Base-by-base conservation (phyloP, 2,888 invertebrate species). In the Xylophagus ater region DNA sequence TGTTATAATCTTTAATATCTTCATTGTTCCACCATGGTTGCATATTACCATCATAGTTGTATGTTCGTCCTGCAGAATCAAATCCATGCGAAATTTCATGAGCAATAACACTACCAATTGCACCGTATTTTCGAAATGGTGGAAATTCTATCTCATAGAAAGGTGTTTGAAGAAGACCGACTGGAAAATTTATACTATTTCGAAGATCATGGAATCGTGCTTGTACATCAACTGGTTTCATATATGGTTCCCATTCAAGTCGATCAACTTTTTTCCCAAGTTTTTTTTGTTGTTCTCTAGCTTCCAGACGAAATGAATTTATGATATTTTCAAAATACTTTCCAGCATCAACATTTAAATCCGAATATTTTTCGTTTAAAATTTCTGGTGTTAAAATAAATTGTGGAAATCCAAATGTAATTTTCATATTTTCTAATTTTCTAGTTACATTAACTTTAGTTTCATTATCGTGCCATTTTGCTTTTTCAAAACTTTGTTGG, bases 61-160 rank as follows among this genome's bases (percentile, higher is more conserved):
- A 37, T 4, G 30, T 19, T 17, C 29, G 30, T 2, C 37, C 37
- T 7, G 14, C 31, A 10, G 17, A 30, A 17, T 37, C 37, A 23
- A 37, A 37, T 7, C 37, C 37, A 12, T 37, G 37, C 3, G 37
- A 23, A 12, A 37, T 30, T 12, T 37, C 37, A 6, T 37, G 37
- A 3, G 31, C 37, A 15, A 37, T 37, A 8, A 37, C 31, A 9
- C 31, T n/a, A 9, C 37, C 37, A n/a, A 37, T 9, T 9, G 31
- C 37, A 4, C 31, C 37, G n/a, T 31, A 37, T 8, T 37, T 31
- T 17, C 31, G 31, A n/a, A 31, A 18, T 24, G 15, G 30, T 8
- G 31, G 37, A 12, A 23, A 37, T 3, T 31, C 12, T 9, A 15
- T 8, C 3, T 24, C 9, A 18, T 31, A 37, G 7, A 37, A 18